A percentile compares a stretch with the other conserved stretches of the same genome.
phyloP scores from a whole-genome alignment of 2,888 invertebrate genomes.

The Noctua fimbriata region DNA sequence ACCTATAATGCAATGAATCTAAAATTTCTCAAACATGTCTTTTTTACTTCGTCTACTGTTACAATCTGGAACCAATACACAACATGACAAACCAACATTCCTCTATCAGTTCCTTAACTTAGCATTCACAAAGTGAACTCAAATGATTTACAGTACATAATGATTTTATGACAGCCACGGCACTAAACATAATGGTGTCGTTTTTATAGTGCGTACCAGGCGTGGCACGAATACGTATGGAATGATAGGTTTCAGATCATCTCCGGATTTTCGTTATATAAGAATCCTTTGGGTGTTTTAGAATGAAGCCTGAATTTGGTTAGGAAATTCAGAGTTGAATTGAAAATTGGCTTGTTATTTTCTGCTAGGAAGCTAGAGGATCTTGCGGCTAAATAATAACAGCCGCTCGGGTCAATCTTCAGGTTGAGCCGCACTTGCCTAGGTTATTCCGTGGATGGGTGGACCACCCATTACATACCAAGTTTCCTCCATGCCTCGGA shows the following conservation, averaged over 20 bases:
- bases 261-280: not conserved
- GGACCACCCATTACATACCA: not conserved
- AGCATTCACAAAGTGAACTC: conserved; percentile 36
- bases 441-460: not conserved
- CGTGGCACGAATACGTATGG: conserved; percentile 24
- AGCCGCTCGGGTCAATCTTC: not conserved
- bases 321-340: not conserved
- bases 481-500: not conserved
- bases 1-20: too few relatives aligned
- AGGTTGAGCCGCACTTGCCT: not conserved
- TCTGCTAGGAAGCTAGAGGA: not conserved
- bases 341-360: not conserved
- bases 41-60: not conserved
- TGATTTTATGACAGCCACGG: conserved; percentile 51
- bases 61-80: not conserved
- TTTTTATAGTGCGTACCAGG: conserved; percentile 39
- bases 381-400: not conserved
- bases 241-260: conserved; percentile 28
- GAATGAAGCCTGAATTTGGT: not conserved
- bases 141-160: conserved; percentile 55
- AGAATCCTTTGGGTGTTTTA: not conserved
- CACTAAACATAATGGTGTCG: conserved; percentile 52
- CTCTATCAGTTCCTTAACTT: conserved; percentile 1
- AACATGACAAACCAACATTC: conserved; percentile 2
- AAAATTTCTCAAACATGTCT: not conserved